Conservation (phyloP, 2,113 vertebrate genomes). For the Corydoras maculifer region DNA sequence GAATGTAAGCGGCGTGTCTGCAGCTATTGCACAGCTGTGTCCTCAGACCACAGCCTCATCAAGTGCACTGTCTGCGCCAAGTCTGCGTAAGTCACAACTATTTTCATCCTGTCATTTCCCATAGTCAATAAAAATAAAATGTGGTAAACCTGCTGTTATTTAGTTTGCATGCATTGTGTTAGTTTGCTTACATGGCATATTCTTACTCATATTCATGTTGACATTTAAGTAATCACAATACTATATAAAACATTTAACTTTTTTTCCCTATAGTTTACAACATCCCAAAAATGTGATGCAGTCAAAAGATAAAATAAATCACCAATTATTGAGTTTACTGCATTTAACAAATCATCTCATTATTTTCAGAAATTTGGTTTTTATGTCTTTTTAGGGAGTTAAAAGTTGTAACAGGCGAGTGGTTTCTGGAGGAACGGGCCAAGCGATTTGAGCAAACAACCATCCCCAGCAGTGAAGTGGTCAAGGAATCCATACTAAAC, state of each 20-base stretch:
- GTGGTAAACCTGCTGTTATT: too few species aligned
- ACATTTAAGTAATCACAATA: too few species aligned
- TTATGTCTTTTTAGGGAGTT: slow-evolving; percentile 70
- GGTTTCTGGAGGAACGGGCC: slow-evolving; percentile 93
- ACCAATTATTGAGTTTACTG: background rate
- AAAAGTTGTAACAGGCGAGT: slow-evolving; percentile 86
- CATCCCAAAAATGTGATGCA: too few species aligned
- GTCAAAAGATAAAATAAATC: too few species aligned
- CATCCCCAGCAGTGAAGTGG: slow-evolving; percentile 72
- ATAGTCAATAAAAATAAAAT: background rate
- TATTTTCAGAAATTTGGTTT: slow-evolving; percentile 5
- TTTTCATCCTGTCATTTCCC: background rate
- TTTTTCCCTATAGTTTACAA: too few species aligned
- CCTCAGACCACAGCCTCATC: slow-evolving; percentile 62
- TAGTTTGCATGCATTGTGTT: too few species aligned
- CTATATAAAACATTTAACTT: too few species aligned
- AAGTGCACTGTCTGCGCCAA: slow-evolving; percentile 84
- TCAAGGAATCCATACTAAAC: slow-evolving; percentile 83
- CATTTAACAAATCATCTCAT: slow-evolving; percentile 6
- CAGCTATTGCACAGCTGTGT: slow-evolving; percentile 62
- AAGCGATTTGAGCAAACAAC: slow-evolving; percentile 79
- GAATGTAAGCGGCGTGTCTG: slow-evolving; percentile 78
- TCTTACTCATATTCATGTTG: too few species aligned
- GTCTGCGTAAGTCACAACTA: slow-evolving; percentile 75
- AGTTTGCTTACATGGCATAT: too few species aligned